These are phyloP conservation scores for Macrotis lagotis DNA, from an alignment of 2,113 vertebrate genomes.

Conservation along the genomic window DNA sequence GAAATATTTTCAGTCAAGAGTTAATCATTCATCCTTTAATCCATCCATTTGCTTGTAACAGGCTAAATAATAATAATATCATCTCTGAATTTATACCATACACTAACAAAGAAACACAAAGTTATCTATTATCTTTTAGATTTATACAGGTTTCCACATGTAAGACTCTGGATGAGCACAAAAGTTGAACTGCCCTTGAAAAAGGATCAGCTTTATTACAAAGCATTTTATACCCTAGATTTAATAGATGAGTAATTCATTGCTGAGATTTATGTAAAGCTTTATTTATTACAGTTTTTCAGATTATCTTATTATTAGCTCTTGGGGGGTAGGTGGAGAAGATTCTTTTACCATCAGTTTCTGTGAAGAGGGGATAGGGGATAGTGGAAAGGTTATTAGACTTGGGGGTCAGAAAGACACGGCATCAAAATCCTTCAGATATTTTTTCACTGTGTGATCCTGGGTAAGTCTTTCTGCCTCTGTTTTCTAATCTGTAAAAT, in stretches of 20 bases:
- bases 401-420: neutral
- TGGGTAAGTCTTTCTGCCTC: neutral
- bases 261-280: conserved; percentile 62
- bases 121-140: neutral
- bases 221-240: conserved; percentile 14
- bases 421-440: neutral
- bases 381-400: neutral
- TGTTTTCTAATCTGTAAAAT: neutral
- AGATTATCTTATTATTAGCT: conserved; percentile 53
- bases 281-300: conserved; percentile 65
- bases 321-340: neutral
- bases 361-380: neutral
- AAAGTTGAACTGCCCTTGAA: neutral
- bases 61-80: neutral
- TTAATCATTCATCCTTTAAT: neutral
- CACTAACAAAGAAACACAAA: neutral
- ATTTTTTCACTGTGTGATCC: neutral
- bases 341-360: conserved; percentile 10
- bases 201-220: neutral
- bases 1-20: neutral
- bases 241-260: conserved; percentile 54
- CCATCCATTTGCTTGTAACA: neutral
- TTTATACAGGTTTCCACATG: conserved; percentile 2
- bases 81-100: conserved; percentile 2
- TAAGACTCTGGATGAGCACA: conserved; percentile 1